Percentiles rank a stretch among this genome's conserved stretches.
phyloP scores from a whole-genome alignment of 2,113 vertebrate species.

The Corythornis madagascariensis region DNA sequence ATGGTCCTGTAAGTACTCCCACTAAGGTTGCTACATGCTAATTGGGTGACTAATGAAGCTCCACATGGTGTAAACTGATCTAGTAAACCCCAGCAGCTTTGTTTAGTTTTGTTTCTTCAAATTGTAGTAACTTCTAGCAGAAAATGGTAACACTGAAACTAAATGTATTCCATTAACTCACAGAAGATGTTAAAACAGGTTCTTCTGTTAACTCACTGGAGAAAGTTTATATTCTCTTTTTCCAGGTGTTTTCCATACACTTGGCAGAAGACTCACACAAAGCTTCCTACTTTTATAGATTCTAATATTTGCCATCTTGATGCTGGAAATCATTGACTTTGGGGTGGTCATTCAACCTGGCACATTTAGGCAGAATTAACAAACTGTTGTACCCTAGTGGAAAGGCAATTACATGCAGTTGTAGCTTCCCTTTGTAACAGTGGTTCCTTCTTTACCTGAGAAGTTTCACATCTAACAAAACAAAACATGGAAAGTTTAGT shows the following conservation, averaged over 20 bases:
- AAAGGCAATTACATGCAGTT: neutral
- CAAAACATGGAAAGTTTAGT: neutral
- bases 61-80: neutral
- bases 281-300: neutral
- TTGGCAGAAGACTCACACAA: neutral
- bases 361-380: neutral
- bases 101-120: neutral
- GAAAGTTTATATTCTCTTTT: neutral
- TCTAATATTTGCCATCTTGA: neutral
- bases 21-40: neutral
- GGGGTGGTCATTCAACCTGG: neutral
- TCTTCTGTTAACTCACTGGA: neutral
- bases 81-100: constrained; percentile 1
- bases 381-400: neutral
- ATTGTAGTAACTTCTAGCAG: neutral
- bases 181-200: neutral
- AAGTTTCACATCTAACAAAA: neutral
- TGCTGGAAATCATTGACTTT: neutral
- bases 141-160: neutral
- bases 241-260: neutral
- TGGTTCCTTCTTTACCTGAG: neutral
- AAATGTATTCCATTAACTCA: neutral
- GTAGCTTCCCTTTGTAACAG: neutral
- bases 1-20: neutral
- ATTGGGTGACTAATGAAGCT: neutral